phyloP scores from a whole-genome alignment of 2,888 invertebrate genomes.

The Drosophila fulvimacula region DNA sequence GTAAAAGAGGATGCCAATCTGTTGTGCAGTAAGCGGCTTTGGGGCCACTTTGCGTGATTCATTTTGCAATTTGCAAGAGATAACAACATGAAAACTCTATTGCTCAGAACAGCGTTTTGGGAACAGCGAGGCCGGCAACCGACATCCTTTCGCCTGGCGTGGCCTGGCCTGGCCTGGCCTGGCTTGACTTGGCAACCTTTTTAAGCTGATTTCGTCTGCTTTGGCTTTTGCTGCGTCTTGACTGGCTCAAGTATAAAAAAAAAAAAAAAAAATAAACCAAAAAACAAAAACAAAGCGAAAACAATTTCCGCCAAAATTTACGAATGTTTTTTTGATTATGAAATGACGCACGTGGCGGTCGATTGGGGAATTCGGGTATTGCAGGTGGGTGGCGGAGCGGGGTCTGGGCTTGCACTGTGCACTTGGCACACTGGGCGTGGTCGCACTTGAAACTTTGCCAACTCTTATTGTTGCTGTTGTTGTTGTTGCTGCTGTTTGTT shows the following conservation, averaged over 20 bases:
- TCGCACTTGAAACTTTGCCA: slow-evolving; percentile 45
- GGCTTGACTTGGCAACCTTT: slow-evolving; percentile 36
- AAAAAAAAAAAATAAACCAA: slow-evolving; percentile 1
- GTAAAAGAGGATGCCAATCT: slow-evolving; percentile 24
- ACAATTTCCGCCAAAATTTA: slow-evolving; percentile 66
- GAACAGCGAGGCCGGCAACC: background rate
- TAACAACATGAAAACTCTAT: slow-evolving; percentile 44
- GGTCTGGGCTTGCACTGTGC: slow-evolving; percentile 9
- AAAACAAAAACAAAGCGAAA: slow-evolving; percentile 45
- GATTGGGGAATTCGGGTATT: slow-evolving; percentile 1
- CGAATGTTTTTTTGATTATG: slow-evolving; percentile 61
- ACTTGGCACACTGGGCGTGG: slow-evolving; percentile 50
- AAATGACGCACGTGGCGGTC: slow-evolving; percentile 48
- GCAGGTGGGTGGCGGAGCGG: background rate
- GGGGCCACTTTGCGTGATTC: slow-evolving; percentile 47
- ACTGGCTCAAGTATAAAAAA: background rate
- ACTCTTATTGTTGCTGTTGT: slow-evolving; percentile 13
- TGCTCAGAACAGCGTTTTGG: slow-evolving; percentile 2
- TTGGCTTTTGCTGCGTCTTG: slow-evolving; percentile 9
- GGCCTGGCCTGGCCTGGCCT: too few relatives aligned
- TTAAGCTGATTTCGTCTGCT: slow-evolving; percentile 9
- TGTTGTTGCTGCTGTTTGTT: slow-evolving; percentile 28
- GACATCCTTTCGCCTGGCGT: slow-evolving; percentile 15
- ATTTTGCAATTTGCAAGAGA: slow-evolving; percentile 53
- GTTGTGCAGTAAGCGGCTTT: slow-evolving; percentile 41